Percentiles rank a stretch among this genome's conserved stretches.
Evolutionary conservation across 2,888 invertebrate genomes (phyloP).

Genomic region (Orgyia antiqua): DNA sequence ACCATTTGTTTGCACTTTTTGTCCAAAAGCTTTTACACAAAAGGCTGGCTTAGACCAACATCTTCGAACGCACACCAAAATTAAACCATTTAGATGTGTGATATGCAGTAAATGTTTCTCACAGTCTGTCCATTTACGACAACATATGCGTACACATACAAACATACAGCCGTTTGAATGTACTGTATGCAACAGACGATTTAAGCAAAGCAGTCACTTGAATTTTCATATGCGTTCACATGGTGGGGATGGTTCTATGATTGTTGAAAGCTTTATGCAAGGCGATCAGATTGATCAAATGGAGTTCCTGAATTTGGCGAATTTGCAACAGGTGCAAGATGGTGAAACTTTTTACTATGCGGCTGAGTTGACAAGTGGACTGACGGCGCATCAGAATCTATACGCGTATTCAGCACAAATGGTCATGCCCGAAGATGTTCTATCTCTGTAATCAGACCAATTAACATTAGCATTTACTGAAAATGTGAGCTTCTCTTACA

Average conservation of each 20-base stretch:
- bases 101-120: slow-evolving; percentile 68
- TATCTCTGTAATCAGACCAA: slow-evolving; percentile 16
- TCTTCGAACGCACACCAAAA: slow-evolving; percentile 66
- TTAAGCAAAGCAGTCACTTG: slow-evolving; percentile 70
- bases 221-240: slow-evolving; percentile 71
- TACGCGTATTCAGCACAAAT: slow-evolving; percentile 25
- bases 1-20: slow-evolving; percentile 62
- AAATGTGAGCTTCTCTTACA: too few relatives aligned
- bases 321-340: slow-evolving; percentile 55
- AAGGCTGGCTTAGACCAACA: slow-evolving; percentile 71
- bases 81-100: slow-evolving; percentile 68
- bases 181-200: slow-evolving; percentile 54
- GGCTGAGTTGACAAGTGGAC: slow-evolving; percentile 41
- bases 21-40: slow-evolving; percentile 67
- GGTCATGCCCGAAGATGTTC: slow-evolving; percentile 21
- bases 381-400: slow-evolving; percentile 20
- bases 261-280: slow-evolving; percentile 42
- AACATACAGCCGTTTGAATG: slow-evolving; percentile 72
- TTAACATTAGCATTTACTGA: too few relatives aligned
- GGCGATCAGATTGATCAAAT: slow-evolving; percentile 37
- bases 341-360: slow-evolving; percentile 63
- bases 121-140: slow-evolving; percentile 66
- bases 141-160: slow-evolving; percentile 72
- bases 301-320: slow-evolving; percentile 53
- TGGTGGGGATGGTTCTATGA: slow-evolving; percentile 36